Evolutionary conservation across 2,113 vertebrate genomes (phyloP).

Genomic region (Tragelaphus scriptus): DNA sequence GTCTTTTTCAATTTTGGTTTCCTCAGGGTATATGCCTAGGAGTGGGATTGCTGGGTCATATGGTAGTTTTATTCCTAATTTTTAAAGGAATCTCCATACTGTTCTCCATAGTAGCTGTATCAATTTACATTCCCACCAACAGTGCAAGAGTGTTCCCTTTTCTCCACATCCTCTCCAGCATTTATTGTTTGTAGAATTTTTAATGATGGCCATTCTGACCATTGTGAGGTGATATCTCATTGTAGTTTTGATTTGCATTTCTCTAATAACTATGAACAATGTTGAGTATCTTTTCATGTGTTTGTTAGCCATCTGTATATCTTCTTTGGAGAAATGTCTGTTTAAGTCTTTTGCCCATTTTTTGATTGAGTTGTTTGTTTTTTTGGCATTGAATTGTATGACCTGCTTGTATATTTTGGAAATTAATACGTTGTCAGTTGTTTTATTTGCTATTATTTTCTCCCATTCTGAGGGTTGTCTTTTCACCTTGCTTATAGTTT

Average conservation of each 20-base stretch:
- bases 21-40: not conserved
- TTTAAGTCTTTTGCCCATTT: no score
- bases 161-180: not conserved
- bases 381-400: no score
- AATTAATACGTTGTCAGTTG: no score
- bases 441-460: not conserved
- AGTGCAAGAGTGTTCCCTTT: not conserved
- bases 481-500: not conserved
- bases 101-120: not conserved
- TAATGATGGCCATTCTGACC: no score
- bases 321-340: no score
- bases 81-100: not conserved
- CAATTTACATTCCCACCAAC: not conserved
- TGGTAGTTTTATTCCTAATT: not conserved
- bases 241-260: no score
- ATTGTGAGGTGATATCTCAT: no score
- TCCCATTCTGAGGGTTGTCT: not conserved
- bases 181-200: not conserved
- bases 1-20: not conserved
- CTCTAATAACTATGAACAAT: no score
- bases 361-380: no score
- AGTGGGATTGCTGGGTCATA: not conserved
- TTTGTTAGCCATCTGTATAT: no score
- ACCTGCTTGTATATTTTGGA: no score
- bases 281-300: no score